Conservation (phyloP, 2,113 vertebrate species). For the Tamias sibiricus region DNA sequence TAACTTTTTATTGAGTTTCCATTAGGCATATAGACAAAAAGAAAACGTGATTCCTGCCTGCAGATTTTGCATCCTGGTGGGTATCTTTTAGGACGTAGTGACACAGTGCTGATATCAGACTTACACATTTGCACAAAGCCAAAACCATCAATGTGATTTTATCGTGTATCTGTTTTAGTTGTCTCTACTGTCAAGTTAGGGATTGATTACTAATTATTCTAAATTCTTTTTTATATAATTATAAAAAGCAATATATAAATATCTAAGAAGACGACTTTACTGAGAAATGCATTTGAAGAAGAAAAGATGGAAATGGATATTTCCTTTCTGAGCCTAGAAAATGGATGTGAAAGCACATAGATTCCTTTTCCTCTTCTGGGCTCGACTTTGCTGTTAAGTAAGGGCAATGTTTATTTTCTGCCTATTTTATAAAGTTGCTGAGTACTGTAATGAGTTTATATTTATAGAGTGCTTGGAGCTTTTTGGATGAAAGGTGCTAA, state of each 20-base stretch:
- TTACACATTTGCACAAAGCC: not conserved
- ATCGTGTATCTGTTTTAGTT: not conserved
- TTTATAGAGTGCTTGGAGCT: conserved; percentile 78
- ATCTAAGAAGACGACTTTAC: not conserved
- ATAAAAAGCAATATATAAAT: not conserved
- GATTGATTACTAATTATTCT: conserved; percentile 34
- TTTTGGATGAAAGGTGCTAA: conserved; percentile 80
- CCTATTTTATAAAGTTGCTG: conserved; percentile 70
- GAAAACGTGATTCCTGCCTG: not conserved
- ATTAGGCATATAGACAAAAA: not conserved
- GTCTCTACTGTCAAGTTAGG: not conserved
- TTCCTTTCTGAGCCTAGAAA: not conserved
- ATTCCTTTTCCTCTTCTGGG: not conserved
- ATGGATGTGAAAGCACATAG: not conserved
- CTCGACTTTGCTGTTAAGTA: not conserved
- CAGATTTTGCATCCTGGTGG: not conserved
- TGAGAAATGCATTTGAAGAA: not conserved
- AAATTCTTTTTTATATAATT: conserved; percentile 27
- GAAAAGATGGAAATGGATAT: not conserved
- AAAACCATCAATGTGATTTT: not conserved
- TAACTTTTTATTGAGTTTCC: not conserved
- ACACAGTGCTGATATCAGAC: not conserved
- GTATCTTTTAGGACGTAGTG: not conserved
- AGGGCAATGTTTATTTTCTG: conserved; percentile 43
- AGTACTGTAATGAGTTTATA: conserved; percentile 72